phyloP scores from a whole-genome alignment of 2,113 vertebrate species.

The Sorex araneus region DNA sequence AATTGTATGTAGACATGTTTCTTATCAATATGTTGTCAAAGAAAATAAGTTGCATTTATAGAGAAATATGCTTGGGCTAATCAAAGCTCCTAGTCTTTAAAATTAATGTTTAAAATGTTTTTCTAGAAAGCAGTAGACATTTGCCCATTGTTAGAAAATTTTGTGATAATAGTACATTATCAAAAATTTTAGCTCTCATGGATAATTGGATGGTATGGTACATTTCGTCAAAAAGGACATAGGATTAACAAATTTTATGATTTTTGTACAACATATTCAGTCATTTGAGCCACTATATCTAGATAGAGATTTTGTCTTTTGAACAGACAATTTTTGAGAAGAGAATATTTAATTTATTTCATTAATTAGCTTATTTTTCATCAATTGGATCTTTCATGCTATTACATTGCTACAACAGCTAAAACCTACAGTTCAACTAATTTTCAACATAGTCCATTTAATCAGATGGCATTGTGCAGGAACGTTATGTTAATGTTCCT shows the following conservation, averaged over 20 bases:
- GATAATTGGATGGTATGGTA: background rate
- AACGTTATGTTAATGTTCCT: background rate
- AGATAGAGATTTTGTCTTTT: background rate
- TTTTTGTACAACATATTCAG: background rate
- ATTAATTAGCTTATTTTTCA: background rate
- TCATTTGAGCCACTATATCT: background rate
- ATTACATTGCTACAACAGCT: background rate
- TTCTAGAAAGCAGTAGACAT: background rate
- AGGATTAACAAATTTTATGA: too few species aligned
- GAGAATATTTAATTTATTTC: background rate
- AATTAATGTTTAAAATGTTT: slow-evolving; percentile 22
- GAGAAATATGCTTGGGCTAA: background rate
- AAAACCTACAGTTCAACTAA: background rate
- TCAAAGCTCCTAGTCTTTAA: background rate
- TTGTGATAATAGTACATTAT: background rate
- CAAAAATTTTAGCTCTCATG: background rate
- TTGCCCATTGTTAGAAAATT: background rate
- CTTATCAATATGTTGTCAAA: background rate
- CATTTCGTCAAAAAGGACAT: too few species aligned
- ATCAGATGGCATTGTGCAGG: background rate
- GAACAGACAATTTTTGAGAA: background rate
- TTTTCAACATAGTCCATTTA: background rate
- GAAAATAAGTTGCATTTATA: background rate
- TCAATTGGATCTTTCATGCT: background rate
- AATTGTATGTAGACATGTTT: background rate